Evolutionary conservation across 2,888 invertebrate genomes (phyloP), one percentile per base, ranked within the genome.

Genomic region (Standfussiana lucernea): DNA sequence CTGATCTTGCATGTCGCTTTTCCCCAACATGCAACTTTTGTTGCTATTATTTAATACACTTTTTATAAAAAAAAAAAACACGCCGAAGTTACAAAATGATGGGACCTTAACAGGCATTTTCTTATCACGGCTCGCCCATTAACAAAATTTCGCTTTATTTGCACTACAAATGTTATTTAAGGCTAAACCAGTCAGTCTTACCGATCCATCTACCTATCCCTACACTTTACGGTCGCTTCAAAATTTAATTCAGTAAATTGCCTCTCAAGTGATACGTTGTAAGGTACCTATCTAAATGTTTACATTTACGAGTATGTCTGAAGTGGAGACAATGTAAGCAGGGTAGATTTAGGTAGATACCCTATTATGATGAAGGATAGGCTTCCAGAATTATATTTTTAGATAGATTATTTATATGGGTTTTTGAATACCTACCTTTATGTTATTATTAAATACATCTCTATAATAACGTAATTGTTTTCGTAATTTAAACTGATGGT

Each of bases 171-270:
- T 7, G 56, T 77, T 56, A 59, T 53, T 53, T 10, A 35, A 15
- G 15, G 18, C 6, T 24, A 3, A 40, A 32, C 21, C 28, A 28
- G 37, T 50, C 53, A 66, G 18, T 75, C 59, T 50, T 53, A 37
- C 24, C 65, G 56, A 75, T 68, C 42, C 53, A 50, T 75, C 42
- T 59, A 72, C 66, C 53, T 75, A 40, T 56, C 53, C 50, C 11
- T 53, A 45, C 70, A 71, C 45, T 82, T 77, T 75, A 83, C 66
- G 62, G 65, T 70, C 32, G 50, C 78, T 72, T 80, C 83, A 77
- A 80, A 86, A 83, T 86, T 80, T 87, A 83, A 86, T 86, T 79
- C 62, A 68, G 62, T 32, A 80, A 86, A 87, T 87, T 83, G 80
- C 80, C 69, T 67, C 70, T 68, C 50, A 69, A 18, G 64, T 47